phyloP scores from a whole-genome alignment of 2,113 vertebrate species.

The Cyprinodon brontotheroides region DNA sequence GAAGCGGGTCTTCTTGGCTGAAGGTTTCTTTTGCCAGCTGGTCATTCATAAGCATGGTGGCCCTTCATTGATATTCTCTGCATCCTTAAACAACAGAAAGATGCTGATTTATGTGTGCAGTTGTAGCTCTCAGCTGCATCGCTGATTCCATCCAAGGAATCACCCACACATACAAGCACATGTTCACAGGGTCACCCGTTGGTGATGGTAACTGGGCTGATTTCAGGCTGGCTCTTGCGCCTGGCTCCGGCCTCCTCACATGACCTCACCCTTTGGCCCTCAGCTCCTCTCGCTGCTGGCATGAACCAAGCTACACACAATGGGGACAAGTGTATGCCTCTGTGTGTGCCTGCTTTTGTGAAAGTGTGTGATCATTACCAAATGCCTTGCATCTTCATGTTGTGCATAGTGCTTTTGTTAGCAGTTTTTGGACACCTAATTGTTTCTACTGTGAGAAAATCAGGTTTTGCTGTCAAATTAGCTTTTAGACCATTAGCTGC shows the following conservation, averaged over 20 bases:
- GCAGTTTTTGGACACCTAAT: conserved; percentile 7
- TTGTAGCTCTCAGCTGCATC: background rate
- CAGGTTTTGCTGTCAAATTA: background rate
- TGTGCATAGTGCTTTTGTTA: conserved; percentile 27
- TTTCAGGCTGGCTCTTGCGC: conserved; percentile 52
- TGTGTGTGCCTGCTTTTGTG: conserved; percentile 20
- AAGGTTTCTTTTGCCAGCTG: conserved; percentile 20
- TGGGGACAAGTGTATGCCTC: conserved; percentile 60
- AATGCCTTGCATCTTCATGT: conserved; percentile 22
- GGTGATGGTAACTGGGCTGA: conserved; percentile 35
- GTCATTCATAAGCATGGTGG: conserved; percentile 10
- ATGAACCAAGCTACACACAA: conserved; percentile 63
- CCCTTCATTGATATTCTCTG: conserved; percentile 11
- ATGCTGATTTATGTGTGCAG: background rate
- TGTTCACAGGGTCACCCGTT: conserved; percentile 21
- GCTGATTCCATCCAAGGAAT: conserved; percentile 19
- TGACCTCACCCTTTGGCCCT: conserved; percentile 71
- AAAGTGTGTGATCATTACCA: conserved; percentile 33
- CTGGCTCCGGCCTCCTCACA: conserved; percentile 72
- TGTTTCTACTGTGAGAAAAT: background rate
- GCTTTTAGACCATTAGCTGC: no score
- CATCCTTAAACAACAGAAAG: background rate
- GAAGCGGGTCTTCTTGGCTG: conserved; percentile 7
- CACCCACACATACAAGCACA: conserved; percentile 17
- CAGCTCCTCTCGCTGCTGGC: conserved; percentile 51